Conservation (phyloP, 2,888 invertebrate genomes). For the Cylindroiulus punctatus region DNA sequence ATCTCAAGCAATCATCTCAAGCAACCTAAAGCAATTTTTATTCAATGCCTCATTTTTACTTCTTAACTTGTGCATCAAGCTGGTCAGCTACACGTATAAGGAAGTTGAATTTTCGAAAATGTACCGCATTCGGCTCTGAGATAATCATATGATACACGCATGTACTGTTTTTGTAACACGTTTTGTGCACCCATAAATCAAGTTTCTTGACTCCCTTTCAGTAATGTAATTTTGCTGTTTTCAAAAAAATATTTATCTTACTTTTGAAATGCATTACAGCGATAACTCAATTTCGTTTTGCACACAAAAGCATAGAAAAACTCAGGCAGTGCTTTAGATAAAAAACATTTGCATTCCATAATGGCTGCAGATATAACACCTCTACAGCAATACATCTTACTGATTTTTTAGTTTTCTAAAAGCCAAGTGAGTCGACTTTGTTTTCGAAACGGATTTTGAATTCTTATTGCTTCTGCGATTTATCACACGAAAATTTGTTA, state of each 20-base stretch:
- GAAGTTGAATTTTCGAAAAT: too few relatives aligned
- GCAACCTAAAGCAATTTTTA: too few relatives aligned
- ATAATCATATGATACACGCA: too few relatives aligned
- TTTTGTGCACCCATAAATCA: neutral
- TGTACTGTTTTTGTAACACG: neutral
- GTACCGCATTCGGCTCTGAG: too few relatives aligned
- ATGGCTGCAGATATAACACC: neutral
- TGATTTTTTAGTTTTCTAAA: conserved; percentile 22
- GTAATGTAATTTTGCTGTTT: conserved; percentile 22
- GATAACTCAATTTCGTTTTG: conserved; percentile 33
- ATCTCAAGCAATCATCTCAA: too few relatives aligned
- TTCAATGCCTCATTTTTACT: too few relatives aligned
- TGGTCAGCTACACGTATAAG: too few relatives aligned
- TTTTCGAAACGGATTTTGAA: conserved; percentile 6
- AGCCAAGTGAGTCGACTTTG: neutral
- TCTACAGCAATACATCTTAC: neutral
- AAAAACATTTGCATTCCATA: conserved; percentile 1
- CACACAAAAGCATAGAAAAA: neutral
- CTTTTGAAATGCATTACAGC: conserved; percentile 22
- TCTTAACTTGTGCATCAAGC: too few relatives aligned
- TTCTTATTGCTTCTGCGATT: neutral
- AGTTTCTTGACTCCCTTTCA: neutral
- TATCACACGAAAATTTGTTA: conserved; percentile 8
- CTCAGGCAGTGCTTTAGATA: neutral
- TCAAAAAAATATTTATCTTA: conserved; percentile 35